Percentiles rank a stretch among this genome's conserved stretches.
phyloP scores from a whole-genome alignment of 2,797 vertebrate species.

The Characodon lateralis region DNA sequence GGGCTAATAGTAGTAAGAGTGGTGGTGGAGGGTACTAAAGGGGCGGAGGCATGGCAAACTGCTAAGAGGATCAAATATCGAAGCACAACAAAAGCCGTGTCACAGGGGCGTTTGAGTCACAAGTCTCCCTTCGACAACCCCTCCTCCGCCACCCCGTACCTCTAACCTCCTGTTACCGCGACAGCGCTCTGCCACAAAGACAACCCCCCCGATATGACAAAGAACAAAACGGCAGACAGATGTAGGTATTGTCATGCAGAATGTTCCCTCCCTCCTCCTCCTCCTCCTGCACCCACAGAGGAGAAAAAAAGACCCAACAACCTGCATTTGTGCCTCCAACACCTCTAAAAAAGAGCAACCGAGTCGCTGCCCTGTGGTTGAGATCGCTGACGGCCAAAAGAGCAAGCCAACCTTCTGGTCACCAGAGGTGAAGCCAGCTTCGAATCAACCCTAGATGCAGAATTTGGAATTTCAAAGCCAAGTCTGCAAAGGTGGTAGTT shows the following conservation, averaged over 20 bases:
- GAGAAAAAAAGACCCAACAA: constrained; percentile 35
- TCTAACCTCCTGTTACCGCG: constrained; percentile 92
- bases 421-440: constrained; percentile 32
- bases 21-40: constrained; percentile 58
- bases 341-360: constrained; percentile 55
- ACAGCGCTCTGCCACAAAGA: constrained; percentile 88
- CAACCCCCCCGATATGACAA: constrained; percentile 87
- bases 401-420: constrained; percentile 41
- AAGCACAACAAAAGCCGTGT: constrained; percentile 96
- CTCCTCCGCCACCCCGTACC: constrained; percentile 83
- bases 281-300: constrained; percentile 35
- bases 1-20: constrained; percentile 48
- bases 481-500: constrained; percentile 53
- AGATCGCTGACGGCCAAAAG: constrained; percentile 39
- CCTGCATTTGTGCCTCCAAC: constrained; percentile 43
- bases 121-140: constrained; percentile 86
- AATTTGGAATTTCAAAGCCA: constrained; percentile 22
- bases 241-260: constrained; percentile 98
- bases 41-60: constrained; percentile 85
- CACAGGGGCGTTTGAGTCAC: constrained; percentile 94
- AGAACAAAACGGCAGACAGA: constrained; percentile 93
- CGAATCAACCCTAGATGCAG: constrained; percentile 7
- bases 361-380: constrained; percentile 25
- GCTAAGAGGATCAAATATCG: constrained; percentile 98
- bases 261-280: constrained; percentile 63